Conservation (phyloP, 2,113 vertebrate species). For the Lycaon pictus region DNA sequence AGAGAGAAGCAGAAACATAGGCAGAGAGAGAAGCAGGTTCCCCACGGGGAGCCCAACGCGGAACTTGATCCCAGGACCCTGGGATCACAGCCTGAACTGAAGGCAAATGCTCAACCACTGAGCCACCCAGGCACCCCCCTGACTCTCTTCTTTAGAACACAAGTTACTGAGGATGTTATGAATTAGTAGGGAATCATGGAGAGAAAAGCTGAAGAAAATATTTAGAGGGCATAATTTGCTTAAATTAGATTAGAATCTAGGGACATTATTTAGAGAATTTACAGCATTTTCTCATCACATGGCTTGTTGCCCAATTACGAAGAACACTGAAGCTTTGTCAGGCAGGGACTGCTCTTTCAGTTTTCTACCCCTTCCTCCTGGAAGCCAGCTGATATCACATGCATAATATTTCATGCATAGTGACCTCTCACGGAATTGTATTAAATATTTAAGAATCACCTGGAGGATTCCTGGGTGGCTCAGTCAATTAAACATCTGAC, state of each 20-base stretch:
- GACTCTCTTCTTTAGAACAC: not conserved
- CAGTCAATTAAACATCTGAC: not conserved
- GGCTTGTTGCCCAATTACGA: not conserved
- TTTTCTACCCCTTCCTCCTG: not conserved
- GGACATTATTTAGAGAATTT: too few relatives aligned
- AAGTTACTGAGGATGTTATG: not conserved
- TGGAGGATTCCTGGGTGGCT: not conserved
- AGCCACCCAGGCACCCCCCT: too few relatives aligned
- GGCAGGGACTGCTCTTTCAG: accelerated
- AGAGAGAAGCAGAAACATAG: too few relatives aligned
- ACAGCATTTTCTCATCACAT: not conserved
- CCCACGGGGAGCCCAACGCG: too few relatives aligned
- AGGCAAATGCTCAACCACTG: too few relatives aligned
- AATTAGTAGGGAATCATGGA: too few relatives aligned
- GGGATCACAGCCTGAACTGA: too few relatives aligned
- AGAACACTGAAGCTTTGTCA: not conserved
- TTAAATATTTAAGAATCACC: not conserved
- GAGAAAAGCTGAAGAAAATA: not conserved
- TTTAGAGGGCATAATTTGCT: too few relatives aligned
- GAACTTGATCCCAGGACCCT: too few relatives aligned
- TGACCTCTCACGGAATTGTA: too few relatives aligned
- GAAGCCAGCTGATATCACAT: accelerated
- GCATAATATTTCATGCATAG: accelerated
- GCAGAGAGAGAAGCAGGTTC: too few relatives aligned
- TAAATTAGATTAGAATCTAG: not conserved